Evolutionary conservation across 2,113 vertebrate species (phyloP).

Genomic region (Porphyrio hochstetteri): DNA sequence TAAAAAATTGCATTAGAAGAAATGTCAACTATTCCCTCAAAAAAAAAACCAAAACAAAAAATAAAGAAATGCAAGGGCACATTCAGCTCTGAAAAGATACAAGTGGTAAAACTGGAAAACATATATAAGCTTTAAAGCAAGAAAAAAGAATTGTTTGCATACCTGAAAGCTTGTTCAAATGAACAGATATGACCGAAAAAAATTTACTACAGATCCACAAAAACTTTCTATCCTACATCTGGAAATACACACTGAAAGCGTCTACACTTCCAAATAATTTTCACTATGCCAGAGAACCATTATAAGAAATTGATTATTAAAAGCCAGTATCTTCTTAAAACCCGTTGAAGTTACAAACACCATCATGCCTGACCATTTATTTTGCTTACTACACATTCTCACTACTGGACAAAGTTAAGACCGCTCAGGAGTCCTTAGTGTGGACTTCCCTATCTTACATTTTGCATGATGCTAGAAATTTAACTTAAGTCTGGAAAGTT

Average conservation of each 20-base stretch:
- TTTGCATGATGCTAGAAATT: neutral
- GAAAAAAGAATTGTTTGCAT: neutral
- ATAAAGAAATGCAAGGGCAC: neutral
- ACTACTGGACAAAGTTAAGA: neutral
- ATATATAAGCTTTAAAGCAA: neutral
- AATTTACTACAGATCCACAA: neutral
- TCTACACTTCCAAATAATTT: neutral
- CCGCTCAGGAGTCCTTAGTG: neutral
- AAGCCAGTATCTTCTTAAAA: neutral
- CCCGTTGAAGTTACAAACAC: neutral
- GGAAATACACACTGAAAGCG: neutral
- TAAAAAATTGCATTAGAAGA: neutral
- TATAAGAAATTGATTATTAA: neutral
- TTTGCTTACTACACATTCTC: neutral
- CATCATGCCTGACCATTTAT: neutral
- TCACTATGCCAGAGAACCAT: neutral
- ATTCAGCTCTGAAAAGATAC: neutral
- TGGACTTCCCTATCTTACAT: neutral
- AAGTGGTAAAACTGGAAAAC: neutral
- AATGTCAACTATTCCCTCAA: neutral
- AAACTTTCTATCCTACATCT: neutral
- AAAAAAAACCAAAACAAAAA: neutral
- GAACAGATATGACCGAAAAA: neutral
- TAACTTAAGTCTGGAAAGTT: neutral
- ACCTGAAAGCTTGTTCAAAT: neutral